Conservation (phyloP, 2,113 vertebrate species). For the Lepidiolamprologus cunningtoni region DNA sequence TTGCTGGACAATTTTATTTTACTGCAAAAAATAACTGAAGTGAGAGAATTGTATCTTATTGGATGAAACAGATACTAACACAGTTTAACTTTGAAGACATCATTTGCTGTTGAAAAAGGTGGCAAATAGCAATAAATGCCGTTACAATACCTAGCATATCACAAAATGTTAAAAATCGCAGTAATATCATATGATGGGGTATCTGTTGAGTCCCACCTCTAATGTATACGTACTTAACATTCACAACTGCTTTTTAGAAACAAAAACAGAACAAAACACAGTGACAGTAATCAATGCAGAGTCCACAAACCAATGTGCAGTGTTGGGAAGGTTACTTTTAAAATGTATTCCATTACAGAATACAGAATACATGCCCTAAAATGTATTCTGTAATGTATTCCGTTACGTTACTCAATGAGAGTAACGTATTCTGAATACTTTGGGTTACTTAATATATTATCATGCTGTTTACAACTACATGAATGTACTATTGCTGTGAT, state of each 20-base stretch:
- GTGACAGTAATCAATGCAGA: background rate
- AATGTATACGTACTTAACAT: background rate
- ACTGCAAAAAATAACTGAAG: background rate
- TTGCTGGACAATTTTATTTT: background rate
- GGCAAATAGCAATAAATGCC: rapidly evolving
- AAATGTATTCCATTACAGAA: too few relatives aligned
- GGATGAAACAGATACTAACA: background rate
- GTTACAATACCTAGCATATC: background rate
- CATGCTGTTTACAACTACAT: rapidly evolving
- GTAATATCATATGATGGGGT: rapidly evolving
- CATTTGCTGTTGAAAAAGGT: rapidly evolving
- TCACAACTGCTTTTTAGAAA: background rate
- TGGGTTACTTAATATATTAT: too few relatives aligned
- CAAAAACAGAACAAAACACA: background rate
- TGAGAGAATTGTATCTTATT: background rate
- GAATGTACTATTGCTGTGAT: too few relatives aligned
- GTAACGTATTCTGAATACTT: too few relatives aligned
- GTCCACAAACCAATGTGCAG: background rate
- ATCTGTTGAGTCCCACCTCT: background rate
- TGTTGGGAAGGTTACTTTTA: too few relatives aligned
- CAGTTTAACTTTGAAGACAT: background rate
- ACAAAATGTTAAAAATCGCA: background rate
- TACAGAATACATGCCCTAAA: rapidly evolving
- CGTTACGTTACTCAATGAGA: too few relatives aligned
- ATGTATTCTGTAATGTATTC: too few relatives aligned